Percentiles rank a stretch among this genome's conserved stretches.
Conservation (phyloP, 2,797 vertebrate species). For the Lophius americanus region DNA sequence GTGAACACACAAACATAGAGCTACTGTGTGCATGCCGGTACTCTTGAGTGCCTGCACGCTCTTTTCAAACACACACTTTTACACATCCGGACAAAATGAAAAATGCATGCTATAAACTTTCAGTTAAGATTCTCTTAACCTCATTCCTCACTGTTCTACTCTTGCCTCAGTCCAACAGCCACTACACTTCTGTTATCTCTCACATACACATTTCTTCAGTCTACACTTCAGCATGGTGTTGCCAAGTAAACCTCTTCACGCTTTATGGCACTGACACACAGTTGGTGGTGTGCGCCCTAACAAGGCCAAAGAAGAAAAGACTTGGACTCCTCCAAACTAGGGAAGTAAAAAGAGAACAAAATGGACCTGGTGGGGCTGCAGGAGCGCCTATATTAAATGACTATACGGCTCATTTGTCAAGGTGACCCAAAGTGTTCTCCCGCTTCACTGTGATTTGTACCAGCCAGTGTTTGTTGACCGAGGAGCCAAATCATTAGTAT, state of each 20-base stretch:
- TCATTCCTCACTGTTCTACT: conserved; percentile 42
- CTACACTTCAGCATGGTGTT: conserved; percentile 31
- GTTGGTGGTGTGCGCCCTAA: conserved; percentile 67
- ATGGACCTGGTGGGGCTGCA: conserved; percentile 51
- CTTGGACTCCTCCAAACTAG: conserved; percentile 47
- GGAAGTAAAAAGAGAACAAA: conserved; percentile 49
- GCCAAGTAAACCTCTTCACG: conserved; percentile 67
- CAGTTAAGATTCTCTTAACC: conserved; percentile 38
- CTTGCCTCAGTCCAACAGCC: conserved; percentile 21
- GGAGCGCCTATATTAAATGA: conserved; percentile 62
- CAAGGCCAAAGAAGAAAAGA: conserved; percentile 64
- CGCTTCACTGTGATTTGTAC: conserved; percentile 53
- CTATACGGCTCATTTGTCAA: conserved; percentile 78
- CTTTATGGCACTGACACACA: conserved; percentile 68
- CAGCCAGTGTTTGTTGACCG: conserved; percentile 62
- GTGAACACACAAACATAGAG: conserved; percentile 39
- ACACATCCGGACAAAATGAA: conserved; percentile 57
- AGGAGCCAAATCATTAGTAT: conserved; percentile 34
- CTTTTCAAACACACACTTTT: conserved; percentile 17
- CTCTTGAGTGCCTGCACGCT: conserved; percentile 13
- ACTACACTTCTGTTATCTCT: conserved; percentile 28
- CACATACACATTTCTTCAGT: conserved; percentile 39
- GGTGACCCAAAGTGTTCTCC: conserved; percentile 71
- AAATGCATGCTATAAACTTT: conserved; percentile 76
- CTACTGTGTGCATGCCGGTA: conserved; percentile 23